These are phyloP conservation scores for Gobiocypris rarus DNA, from an alignment of 2,113 vertebrate species.

Conservation along the genomic window DNA sequence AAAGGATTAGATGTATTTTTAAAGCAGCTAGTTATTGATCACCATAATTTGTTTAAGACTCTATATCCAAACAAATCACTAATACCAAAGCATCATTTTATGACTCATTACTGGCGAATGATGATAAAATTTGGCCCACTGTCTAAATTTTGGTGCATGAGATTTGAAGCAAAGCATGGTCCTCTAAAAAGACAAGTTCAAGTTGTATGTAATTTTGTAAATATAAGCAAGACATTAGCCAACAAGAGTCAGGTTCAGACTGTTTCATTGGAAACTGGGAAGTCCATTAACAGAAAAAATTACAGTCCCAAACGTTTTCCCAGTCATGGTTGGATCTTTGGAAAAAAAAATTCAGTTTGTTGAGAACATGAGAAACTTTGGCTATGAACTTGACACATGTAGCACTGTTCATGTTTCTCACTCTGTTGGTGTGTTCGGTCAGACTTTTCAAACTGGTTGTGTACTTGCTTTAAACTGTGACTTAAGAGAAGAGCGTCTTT, in stretches of 20 bases:
- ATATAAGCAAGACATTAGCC: background rate
- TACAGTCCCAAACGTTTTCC: background rate
- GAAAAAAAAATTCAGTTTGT: too few species aligned
- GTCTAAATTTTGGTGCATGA: background rate
- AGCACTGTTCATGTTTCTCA: too few species aligned
- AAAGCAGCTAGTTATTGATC: slow-evolving; percentile 7
- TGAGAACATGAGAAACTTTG: too few species aligned
- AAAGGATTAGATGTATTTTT: slow-evolving; percentile 4
- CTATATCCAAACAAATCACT: slow-evolving; percentile 1
- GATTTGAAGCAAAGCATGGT: background rate
- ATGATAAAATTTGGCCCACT: background rate
- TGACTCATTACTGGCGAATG: background rate
- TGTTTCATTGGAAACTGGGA: background rate
- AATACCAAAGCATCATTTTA: slow-evolving; percentile 6
- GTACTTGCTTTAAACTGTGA: too few species aligned
- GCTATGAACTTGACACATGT: too few species aligned
- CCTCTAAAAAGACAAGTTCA: background rate
- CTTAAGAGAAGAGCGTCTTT: slow-evolving; percentile 4
- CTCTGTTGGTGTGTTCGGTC: too few species aligned
- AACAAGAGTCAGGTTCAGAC: slow-evolving; percentile 12
- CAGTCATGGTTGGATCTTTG: background rate
- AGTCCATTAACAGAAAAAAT: background rate
- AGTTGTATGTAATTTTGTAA: too few species aligned
- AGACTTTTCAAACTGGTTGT: too few species aligned
- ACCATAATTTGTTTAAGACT: background rate